Evolutionary conservation across 2,797 vertebrate species (phyloP), one percentile per base, ranked within the genome.

Genomic region (Naso thynnoides): DNA sequence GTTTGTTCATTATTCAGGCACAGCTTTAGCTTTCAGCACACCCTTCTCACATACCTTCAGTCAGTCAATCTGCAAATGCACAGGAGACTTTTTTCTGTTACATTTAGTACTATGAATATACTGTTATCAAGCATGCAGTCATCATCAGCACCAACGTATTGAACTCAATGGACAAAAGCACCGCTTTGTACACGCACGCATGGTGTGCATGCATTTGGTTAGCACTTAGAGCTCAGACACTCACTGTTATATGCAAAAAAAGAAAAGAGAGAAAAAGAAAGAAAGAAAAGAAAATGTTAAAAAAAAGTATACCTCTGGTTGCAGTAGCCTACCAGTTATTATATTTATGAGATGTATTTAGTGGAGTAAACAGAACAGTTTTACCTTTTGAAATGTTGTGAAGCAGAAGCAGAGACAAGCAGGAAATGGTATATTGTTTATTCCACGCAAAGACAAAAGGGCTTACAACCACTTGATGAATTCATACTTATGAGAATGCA

Each of bases 1-100:
- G n/a, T n/a, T n/a, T n/a, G n/a, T n/a, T n/a, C n/a, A n/a, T n/a
- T n/a, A n/a, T n/a, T n/a, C n/a, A n/a, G n/a, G n/a, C n/a, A n/a
- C n/a, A n/a, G n/a, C n/a, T n/a, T n/a, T n/a, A n/a, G n/a, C n/a
- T n/a, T n/a, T 92, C 92, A 91, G 88, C 91, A 92, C 60, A 83
- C 78, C 24, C 73, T 74, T 72, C 64, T 78, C 81, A 76, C 81
- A 84, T 88, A 91, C 89, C 71, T n/a, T n/a, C n/a, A n/a, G 73
- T 82, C 57, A 48, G 67, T 83, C 72, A 85, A 78, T 65, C 71
- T 58, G 56, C 66, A 80, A 78, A 79, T 56, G 69, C 39, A 47
- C 44, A 41, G 18, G 45, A 31, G 15, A 36, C 49, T n/a, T n/a
- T 82, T 82, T 82, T 82, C 26, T 76, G 48, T 70, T 71, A 78